Evolutionary conservation across 2,888 invertebrate species (phyloP).

Genomic region (Eristalinus aeneus): DNA sequence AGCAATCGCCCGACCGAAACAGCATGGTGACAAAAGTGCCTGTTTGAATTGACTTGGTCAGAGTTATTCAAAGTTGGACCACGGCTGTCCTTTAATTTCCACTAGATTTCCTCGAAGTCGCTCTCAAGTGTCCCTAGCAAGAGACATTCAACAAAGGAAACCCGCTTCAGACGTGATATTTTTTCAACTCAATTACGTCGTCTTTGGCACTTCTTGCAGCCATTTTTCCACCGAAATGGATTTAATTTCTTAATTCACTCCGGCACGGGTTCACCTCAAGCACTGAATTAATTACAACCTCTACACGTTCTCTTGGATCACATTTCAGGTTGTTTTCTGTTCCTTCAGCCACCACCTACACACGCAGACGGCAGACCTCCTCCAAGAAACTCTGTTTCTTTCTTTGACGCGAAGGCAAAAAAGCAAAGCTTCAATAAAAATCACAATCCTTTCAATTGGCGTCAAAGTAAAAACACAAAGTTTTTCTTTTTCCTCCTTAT

Average conservation of each 20-base stretch:
- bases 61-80: too few species aligned
- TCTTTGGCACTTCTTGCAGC: background rate
- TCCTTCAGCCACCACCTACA: background rate
- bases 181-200: background rate
- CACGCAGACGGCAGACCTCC: background rate
- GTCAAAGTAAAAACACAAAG: conserved; percentile 59
- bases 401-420: conserved; percentile 3
- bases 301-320: background rate
- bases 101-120: background rate
- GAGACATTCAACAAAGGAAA: background rate
- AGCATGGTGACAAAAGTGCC: too few species aligned
- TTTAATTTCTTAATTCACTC: conserved; percentile 4
- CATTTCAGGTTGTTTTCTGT: background rate
- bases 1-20: too few species aligned
- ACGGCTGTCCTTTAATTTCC: too few species aligned
- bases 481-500: conserved; percentile 17
- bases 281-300: conserved; percentile 9
- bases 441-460: conserved; percentile 51
- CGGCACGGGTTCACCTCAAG: conserved; percentile 12
- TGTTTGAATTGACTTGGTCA: too few species aligned
- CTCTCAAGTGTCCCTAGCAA: background rate
- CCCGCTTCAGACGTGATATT: background rate
- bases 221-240: background rate
- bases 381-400: background rate
- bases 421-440: conserved; percentile 37